Base-by-base conservation (phyloP, 2,113 vertebrate genomes). In the Empidonax traillii region DNA sequence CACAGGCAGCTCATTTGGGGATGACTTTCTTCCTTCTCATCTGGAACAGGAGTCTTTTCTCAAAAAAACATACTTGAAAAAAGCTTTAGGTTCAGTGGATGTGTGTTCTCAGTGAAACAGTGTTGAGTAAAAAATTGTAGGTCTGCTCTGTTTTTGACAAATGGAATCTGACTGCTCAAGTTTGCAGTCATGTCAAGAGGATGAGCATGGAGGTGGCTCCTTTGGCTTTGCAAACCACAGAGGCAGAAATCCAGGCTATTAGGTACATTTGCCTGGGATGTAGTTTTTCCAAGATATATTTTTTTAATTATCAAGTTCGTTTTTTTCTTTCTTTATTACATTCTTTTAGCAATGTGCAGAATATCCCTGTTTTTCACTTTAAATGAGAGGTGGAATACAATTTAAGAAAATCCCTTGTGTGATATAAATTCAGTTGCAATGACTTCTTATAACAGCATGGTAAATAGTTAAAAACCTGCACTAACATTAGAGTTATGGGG, bases 401-500 rank as follows among this genome's bases (percentile, higher is more conserved):
- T 86, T 93, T 85, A 49, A 87, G 71, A 58, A 88, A 94, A 82
- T 69, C 91, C 39, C 79, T 68, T 12, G 62, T 62, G 77, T 66
- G 76, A 56, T 56, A 90, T 53, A 67, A 93, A 87, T 92, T 87
- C 80, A 91, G 75, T 79, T 76, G 69, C 49, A 13, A n/a, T 73
- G 67, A 41, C 41, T 92, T 90, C 74, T 90, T 94, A 35, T 85
- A 89, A 75, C 53, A 51, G 46, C 49, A 31, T 85, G 84, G 83
- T 80, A 90, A 93, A 90, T 79, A 96, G 91, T 84, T 97, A 75
- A 95, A 95, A 82, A 74, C 46, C 61, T 88, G 63, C 41, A 35
- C 41, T 96, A 66, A 68, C 33, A 20, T 55, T 61, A 53, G 89
- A 85, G 39, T 91, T 94, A 94, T 65, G 73, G 66, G 65, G 47